Percentiles rank a stretch among this genome's conserved stretches.
Conservation (phyloP, 2,888 invertebrate species). For the Ophion obscuratus region DNA sequence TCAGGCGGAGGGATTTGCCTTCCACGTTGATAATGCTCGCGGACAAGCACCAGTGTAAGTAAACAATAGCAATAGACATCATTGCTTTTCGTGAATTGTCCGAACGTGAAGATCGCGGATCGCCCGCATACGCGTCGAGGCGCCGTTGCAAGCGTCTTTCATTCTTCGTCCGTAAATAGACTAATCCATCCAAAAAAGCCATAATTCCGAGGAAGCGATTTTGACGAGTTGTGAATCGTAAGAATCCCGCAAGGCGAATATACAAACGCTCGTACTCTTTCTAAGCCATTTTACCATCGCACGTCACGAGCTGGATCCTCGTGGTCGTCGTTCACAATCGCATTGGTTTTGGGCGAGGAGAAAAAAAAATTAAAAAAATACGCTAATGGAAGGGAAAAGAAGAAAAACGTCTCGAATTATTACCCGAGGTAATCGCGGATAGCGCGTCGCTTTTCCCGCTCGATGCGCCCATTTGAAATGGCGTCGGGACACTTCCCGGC, state of each 20-base stretch:
- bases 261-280: no score
- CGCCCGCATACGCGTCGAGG: background rate
- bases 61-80: constrained; percentile 36
- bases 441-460: background rate
- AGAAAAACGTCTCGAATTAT: background rate
- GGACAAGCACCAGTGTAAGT: constrained; percentile 99
- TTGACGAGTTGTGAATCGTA: no score
- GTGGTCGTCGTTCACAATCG: no score
- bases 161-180: background rate
- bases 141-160: background rate
- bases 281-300: no score
- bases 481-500: constrained; percentile 42
- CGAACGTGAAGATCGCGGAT: background rate
- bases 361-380: background rate
- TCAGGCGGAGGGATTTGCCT: constrained; percentile 98
- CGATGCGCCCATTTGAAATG: constrained; percentile 53
- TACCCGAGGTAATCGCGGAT: background rate
- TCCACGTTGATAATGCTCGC: constrained; percentile 98
- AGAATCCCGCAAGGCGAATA: no score
- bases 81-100: background rate
- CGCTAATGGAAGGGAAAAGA: background rate
- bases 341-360: no score
- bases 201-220: no score
- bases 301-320: no score
- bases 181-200: no score